phyloP scores from a whole-genome alignment of 2,888 invertebrate species.

The Ypsolopha sequella region DNA sequence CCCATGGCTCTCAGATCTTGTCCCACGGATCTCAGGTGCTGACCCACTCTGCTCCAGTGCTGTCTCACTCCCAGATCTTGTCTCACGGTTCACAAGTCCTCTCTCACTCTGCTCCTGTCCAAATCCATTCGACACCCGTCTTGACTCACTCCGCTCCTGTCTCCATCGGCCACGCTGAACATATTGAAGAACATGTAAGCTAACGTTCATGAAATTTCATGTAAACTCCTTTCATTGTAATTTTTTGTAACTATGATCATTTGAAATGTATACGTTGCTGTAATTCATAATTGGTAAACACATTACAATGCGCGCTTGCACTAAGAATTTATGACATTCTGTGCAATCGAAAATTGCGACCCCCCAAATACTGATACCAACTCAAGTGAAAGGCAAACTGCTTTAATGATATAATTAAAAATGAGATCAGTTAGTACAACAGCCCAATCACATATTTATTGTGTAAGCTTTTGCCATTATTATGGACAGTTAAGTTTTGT shows the following conservation, averaged over 20 bases:
- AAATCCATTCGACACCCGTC: slow-evolving; percentile 26
- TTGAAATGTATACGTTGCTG: background rate
- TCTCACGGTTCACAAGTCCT: slow-evolving; percentile 8
- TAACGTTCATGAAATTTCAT: too few species aligned
- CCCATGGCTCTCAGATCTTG: background rate
- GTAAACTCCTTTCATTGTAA: background rate
- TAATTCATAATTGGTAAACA: background rate
- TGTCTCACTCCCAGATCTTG: background rate
- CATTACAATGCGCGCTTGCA: background rate
- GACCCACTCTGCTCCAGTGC: slow-evolving; percentile 10
- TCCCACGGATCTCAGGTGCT: slow-evolving; percentile 7
- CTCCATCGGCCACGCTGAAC: slow-evolving; percentile 21
- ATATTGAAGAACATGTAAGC: slow-evolving; percentile 37
- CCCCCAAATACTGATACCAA: slow-evolving; percentile 13
- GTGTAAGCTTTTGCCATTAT: slow-evolving; percentile 49
- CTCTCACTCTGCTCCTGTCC: slow-evolving; percentile 17
- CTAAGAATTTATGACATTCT: background rate
- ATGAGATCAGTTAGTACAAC: slow-evolving; percentile 40
- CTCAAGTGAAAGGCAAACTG: slow-evolving; percentile 49
- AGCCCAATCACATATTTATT: slow-evolving; percentile 57
- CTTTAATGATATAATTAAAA: slow-evolving; percentile 44
- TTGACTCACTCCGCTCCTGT: slow-evolving; percentile 25
- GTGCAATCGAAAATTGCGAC: background rate
- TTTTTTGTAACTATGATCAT: background rate
- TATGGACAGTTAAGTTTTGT: slow-evolving; percentile 32